These are phyloP conservation scores for Macaria notata DNA, from an alignment of 2,888 invertebrate species.

Conservation along the genomic window DNA sequence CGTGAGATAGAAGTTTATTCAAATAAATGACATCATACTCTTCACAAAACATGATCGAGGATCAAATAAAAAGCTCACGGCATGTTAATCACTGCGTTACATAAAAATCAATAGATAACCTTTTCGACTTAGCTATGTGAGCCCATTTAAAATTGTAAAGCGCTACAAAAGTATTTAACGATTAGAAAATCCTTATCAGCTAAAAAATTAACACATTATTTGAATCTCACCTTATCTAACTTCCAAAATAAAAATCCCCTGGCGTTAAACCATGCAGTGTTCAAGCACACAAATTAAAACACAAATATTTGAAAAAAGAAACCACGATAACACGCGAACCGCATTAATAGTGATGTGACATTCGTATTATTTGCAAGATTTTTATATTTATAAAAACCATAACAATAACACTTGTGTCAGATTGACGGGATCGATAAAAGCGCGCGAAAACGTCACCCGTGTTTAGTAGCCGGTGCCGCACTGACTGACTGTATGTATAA, in stretches of 20 bases:
- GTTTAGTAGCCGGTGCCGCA: constrained; percentile 53
- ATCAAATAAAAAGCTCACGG: no score
- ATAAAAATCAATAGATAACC: no score
- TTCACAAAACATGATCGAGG: no score
- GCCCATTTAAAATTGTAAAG: no score
- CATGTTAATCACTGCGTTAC: no score
- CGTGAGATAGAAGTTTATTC: no score
- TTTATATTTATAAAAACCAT: constrained; percentile 59
- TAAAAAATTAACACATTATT: constrained; percentile 14
- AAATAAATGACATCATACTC: no score
- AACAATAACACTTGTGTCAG: constrained; percentile 57
- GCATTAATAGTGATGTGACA: constrained; percentile 35
- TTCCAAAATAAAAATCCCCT: constrained; percentile 44
- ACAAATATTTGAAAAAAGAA: constrained; percentile 32
- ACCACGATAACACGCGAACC: constrained; percentile 53
- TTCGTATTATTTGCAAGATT: constrained; percentile 58
- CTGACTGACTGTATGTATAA: constrained; percentile 56
- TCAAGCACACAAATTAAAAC: constrained; percentile 32
- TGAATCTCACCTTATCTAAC: constrained; percentile 50
- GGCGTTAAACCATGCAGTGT: constrained; percentile 39
- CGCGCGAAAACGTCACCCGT: constrained; percentile 46
- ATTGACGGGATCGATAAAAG: constrained; percentile 52
- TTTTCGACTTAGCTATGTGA: no score
- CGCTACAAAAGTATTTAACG: not conserved
- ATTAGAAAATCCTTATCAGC: not conserved